Base-by-base conservation (phyloP, 2,888 invertebrate species). In the Chaitophorus viminalis region DNA sequence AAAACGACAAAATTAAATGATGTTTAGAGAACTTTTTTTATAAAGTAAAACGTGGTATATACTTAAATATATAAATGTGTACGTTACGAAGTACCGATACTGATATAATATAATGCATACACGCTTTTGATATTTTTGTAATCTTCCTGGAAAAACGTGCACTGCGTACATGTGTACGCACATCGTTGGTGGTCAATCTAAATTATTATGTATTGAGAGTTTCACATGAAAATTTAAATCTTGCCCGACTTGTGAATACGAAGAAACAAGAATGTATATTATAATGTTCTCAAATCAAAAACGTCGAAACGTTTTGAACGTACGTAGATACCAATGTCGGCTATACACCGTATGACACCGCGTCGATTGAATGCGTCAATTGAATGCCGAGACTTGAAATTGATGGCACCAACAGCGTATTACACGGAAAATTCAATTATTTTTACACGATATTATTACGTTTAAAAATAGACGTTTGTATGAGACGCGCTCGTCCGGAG, bases 381-480 rank as follows among this genome's bases (percentile, higher is more conserved):
- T 77, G 54, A 33, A 54, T 31, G 46, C 52, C 17, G 14, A 18
- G 29, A n/a, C 11, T 2, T 17, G 31, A 39, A 68, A 3, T 31
- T 39, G n/a, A 17, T 33, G 39, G 54, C 36, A 18, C 36, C 3
- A 65, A 21, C 65, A 29, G 46, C 11, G 25, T 60, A 33, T 33
- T 77, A 54, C 25, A 36, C 70, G 31, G 31, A 36, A 70, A 81
- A 31, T 46, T 21, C 3, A 70, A 79, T 78, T 14, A 60, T 36
- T n/a, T 79, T 81, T 68, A 5, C 21, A 46, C 21, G 33, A 33
- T 33, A 17, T 1, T 17, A 31, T 21, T 11, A 29, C 70, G 29
- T 68, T 70, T 68, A 25, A 46, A 70, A 82, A 70, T 82, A 81
- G 70, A 82, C 70, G 29, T 29, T 21, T 46, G 11, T n/a, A n/a